phyloP scores from a whole-genome alignment of 1,140 invertebrate genomes.

The Phymorhynchus buccinoides region DNA sequence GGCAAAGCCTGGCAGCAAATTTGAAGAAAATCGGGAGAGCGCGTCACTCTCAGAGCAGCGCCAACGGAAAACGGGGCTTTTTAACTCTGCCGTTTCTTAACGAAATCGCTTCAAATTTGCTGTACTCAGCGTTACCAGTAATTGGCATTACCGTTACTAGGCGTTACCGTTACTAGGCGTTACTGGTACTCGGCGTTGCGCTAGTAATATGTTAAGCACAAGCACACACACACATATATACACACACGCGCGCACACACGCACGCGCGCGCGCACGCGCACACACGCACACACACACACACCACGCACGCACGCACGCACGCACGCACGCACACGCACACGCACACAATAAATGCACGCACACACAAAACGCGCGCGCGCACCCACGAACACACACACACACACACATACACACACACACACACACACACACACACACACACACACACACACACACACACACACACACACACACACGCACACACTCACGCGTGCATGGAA shows the following conservation, averaged over 20 bases:
- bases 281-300: conserved; percentile 1
- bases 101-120: too few species aligned
- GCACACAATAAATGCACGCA: background rate
- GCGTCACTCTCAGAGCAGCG: too few species aligned
- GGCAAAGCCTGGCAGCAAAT: too few species aligned
- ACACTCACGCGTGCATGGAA: background rate
- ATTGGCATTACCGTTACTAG: too few species aligned
- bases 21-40: too few species aligned
- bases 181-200: too few species aligned
- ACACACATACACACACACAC: conserved; percentile 85
- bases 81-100: too few species aligned
- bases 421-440: conserved; percentile 1
- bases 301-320: conserved; percentile 72
- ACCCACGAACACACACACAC: conserved; percentile 74
- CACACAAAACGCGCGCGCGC: conserved; percentile 78
- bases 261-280: background rate
- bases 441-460: conserved; percentile 12
- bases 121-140: too few species aligned
- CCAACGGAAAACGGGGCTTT: too few species aligned
- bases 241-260: conserved; percentile 3
- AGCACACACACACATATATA: background rate
- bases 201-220: too few species aligned
- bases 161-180: too few species aligned
- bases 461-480: background rate
- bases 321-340: conserved; percentile 82